Base-by-base conservation (phyloP, 1,140 invertebrate species). In the Zelostemma sp. region DNA sequence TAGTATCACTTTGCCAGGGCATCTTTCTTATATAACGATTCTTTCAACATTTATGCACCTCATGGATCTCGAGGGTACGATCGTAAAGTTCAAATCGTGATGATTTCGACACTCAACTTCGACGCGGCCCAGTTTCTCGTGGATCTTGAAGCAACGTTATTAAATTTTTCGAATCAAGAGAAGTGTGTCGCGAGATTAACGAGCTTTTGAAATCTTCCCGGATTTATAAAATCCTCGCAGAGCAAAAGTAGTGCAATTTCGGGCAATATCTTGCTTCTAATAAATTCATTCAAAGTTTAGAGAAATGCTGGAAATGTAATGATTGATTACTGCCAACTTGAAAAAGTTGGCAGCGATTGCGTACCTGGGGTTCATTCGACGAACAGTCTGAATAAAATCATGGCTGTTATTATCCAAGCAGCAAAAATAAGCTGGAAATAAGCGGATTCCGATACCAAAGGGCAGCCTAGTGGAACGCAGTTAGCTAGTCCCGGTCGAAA, bases 401-500 rank as follows among this genome's bases (percentile, higher is more conserved):
- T 28, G 33, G 33, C 33, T 35, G 11, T 35, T 35, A 35, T 35
- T 35, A 35, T 55, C 49, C 19, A 21, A 5, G 12, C 18, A 35
- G 50, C 45, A 25, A 47, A 43, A 15, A 9, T 35, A 35, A 46
- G 35, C 41, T 57, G 56, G 61, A 67, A 67, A 67, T 67, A 48
- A 63, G 38, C 43, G 51, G 63, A 70, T 70, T 71, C 61, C 72
- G 18, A 66, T 57, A 46, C 47, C 49, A 16, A 1, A 35, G 50
- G 49, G 11, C 68, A 74, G 57, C 14, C 63, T 68, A 67, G 48
- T 70, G 72, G 72, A 74, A 70, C 72, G 54, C 49, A 55, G 47
- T 16, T 6, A 46, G 54, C 3, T 63, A 76, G 63, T 71, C 68
- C 40, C 69, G 74, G 58, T 76, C 65, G 75, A 75, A 76, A 75